A percentile compares a stretch with the other conserved stretches of the same genome.
These are phyloP conservation scores for Ostrea denselamellosa DNA, from an alignment of 1,140 invertebrate genomes.

Conservation along the genomic window DNA sequence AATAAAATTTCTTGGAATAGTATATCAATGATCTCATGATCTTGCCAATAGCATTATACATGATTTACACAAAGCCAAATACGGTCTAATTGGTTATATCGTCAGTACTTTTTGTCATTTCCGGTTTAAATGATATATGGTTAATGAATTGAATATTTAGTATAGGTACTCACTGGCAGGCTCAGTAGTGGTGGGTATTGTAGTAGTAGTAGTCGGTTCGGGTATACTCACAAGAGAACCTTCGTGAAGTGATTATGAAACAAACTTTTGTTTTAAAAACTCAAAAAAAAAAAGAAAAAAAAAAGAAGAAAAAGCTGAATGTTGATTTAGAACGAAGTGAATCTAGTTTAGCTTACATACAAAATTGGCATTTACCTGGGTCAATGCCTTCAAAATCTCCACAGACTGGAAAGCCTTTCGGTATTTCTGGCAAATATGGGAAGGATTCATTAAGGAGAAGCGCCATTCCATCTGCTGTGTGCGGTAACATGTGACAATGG, in stretches of 20 bases:
- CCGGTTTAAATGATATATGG: too few species aligned
- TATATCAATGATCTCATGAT: too few species aligned
- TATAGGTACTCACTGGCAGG: not conserved
- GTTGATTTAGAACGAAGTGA: not conserved
- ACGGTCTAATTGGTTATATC: too few species aligned
- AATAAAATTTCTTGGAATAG: too few species aligned
- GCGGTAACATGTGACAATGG: conserved; percentile 64
- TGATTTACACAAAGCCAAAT: too few species aligned
- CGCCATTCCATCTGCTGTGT: conserved; percentile 53
- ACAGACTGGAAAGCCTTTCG: conserved; percentile 44
- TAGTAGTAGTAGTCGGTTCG: not conserved
- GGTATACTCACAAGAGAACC: not conserved
- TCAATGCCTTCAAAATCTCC: conserved; percentile 36
- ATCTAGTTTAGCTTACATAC: not conserved
- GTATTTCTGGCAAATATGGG: not conserved
- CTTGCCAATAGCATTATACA: too few species aligned
- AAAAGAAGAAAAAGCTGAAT: too few species aligned
- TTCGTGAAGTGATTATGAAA: not conserved
- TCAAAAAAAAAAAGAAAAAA: not conserved
- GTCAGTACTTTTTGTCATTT: too few species aligned
- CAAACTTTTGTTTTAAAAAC: not conserved
- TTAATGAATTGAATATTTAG: too few species aligned
- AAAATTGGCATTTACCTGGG: not conserved
- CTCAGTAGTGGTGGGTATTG: not conserved
- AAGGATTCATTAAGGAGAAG: conserved; percentile 50